Evolutionary conservation across 2,888 invertebrate species (phyloP).

Genomic region (Agrilus mali): DNA sequence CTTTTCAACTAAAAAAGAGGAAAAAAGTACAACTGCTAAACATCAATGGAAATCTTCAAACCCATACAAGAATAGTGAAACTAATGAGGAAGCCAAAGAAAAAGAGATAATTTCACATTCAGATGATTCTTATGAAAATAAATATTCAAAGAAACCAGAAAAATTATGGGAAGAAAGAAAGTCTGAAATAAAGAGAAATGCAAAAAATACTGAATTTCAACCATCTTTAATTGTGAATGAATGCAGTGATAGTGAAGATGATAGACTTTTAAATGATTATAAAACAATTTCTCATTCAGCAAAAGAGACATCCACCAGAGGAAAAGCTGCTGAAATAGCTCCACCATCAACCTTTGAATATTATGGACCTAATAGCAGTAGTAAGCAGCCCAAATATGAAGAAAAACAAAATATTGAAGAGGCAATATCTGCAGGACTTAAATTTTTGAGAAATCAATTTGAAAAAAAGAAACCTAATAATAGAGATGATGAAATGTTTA

Average conservation of each 20-base stretch:
- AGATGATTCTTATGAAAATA: not conserved
- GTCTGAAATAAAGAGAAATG: not conserved
- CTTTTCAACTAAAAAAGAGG: slow-evolving; percentile 24
- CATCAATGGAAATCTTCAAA: slow-evolving; percentile 5
- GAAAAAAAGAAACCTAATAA: slow-evolving; percentile 30
- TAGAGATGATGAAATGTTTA: slow-evolving; percentile 15
- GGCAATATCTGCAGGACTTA: slow-evolving; percentile 42
- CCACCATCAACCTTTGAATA: slow-evolving; percentile 56
- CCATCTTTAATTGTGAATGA: slow-evolving; percentile 20
- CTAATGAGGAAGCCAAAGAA: slow-evolving; percentile 4
- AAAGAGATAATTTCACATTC: not conserved
- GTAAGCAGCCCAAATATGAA: slow-evolving; percentile 17
- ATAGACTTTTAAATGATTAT: slow-evolving; percentile 14
- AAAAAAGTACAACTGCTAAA: slow-evolving; percentile 4
- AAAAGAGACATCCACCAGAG: not conserved
- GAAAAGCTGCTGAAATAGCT: slow-evolving; percentile 42
- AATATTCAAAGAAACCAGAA: slow-evolving; percentile 2
- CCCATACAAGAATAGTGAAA: slow-evolving; percentile 2
- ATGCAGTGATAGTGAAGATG: slow-evolving; percentile 15
- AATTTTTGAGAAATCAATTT: slow-evolving; percentile 39
- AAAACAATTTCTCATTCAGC: not conserved
- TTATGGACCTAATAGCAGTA: slow-evolving; percentile 36
- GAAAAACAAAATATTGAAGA: slow-evolving; percentile 29
- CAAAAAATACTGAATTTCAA: slow-evolving; percentile 13
- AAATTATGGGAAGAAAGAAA: too few relatives aligned